Conservation (phyloP, 2,113 vertebrate genomes). For the Tamias sibiricus region DNA sequence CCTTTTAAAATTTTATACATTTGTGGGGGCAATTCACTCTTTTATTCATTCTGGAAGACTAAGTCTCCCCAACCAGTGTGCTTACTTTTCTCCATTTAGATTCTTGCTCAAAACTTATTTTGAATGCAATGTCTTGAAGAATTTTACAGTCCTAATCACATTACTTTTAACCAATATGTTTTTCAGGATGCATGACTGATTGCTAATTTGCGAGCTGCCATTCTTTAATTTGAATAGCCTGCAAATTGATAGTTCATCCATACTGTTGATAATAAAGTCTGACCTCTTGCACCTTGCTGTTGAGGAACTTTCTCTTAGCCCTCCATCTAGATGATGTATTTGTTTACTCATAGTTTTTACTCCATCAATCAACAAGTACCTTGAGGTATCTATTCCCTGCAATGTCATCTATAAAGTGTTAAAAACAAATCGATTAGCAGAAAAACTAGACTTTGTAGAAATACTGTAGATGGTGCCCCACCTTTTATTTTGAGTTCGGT, state of each 20-base stretch:
- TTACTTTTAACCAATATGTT: slow-evolving; percentile 22
- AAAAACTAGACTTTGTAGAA: background rate
- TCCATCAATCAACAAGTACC: background rate
- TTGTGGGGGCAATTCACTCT: background rate
- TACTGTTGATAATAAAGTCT: background rate
- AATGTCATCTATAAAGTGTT: background rate
- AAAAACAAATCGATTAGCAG: background rate
- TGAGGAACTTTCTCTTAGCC: background rate
- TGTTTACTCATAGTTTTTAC: background rate
- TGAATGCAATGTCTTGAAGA: background rate
- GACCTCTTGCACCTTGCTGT: background rate
- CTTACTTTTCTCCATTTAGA: background rate
- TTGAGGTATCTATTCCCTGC: background rate
- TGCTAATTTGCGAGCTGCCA: slow-evolving; percentile 9
- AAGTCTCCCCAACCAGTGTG: background rate
- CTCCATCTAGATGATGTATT: background rate
- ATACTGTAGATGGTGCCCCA: background rate
- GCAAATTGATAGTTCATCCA: background rate
- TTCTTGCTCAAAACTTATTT: background rate
- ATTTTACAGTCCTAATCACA: background rate
- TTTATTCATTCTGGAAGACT: background rate
- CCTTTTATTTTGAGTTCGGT: background rate
- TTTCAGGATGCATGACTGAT: background rate
- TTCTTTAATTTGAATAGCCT: background rate
- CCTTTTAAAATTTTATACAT: background rate